phyloP scores from a whole-genome alignment of 2,888 invertebrate genomes.

The Ypsolopha scabrella region DNA sequence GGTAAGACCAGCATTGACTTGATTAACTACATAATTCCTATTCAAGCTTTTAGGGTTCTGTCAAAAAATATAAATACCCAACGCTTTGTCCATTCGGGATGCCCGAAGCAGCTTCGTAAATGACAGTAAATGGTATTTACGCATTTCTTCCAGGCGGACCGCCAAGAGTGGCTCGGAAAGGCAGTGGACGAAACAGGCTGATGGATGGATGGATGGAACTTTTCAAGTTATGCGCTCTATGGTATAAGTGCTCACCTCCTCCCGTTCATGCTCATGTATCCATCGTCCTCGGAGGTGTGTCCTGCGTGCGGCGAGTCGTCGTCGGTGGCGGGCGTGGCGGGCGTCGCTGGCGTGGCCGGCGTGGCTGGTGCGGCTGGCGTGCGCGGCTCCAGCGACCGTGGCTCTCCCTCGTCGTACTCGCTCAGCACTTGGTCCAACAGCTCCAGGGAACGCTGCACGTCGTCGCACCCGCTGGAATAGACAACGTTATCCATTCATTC shows the following conservation, averaged over 20 bases:
- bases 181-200: too few species aligned
- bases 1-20: too few species aligned
- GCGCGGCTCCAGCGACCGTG: conserved; percentile 56
- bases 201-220: too few species aligned
- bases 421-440: conserved; percentile 90
- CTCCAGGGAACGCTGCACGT: conserved; percentile 90
- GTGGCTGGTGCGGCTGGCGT: conserved; percentile 46
- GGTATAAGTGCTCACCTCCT: conserved; percentile 62
- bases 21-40: too few species aligned
- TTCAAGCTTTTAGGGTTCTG: too few species aligned
- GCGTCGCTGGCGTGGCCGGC: conserved; percentile 65
- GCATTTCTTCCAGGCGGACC: too few species aligned
- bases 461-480: conserved; percentile 81
- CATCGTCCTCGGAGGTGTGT: conserved; percentile 91
- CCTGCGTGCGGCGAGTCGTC: conserved; percentile 85
- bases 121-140: too few species aligned
- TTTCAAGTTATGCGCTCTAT: too few species aligned
- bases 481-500: background rate
- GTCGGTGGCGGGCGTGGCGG: conserved; percentile 69
- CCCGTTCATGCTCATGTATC: conserved; percentile 94
- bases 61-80: too few species aligned
- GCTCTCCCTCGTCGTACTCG: conserved; percentile 87
- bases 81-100: too few species aligned
- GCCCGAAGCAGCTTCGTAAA: too few species aligned
- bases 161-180: too few species aligned